Percentiles rank a stretch among this genome's conserved stretches.
Evolutionary conservation across 1,140 invertebrate genomes (phyloP).

Genomic region (Tetraneura akinire): DNA sequence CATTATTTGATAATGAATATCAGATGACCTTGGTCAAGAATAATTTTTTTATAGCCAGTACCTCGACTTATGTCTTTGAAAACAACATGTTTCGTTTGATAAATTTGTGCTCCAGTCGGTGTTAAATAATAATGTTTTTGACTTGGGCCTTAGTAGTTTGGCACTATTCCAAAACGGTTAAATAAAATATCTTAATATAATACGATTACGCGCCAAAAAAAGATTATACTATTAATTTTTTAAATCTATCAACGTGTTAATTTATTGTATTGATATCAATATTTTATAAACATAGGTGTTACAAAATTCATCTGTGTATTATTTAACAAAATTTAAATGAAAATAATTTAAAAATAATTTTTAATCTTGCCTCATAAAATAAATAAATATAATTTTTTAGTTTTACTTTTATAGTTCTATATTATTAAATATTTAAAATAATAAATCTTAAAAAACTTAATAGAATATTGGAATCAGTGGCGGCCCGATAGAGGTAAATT

Average conservation of each 20-base stretch:
- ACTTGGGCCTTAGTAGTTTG: neutral
- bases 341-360: too few species aligned
- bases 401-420: too few species aligned
- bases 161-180: constrained; percentile 22
- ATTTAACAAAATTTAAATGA: too few species aligned
- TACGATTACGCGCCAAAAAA: constrained; percentile 26
- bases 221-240: constrained; percentile 4
- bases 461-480: too few species aligned
- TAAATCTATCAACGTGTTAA: neutral
- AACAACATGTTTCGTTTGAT: constrained; percentile 11
- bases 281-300: too few species aligned
- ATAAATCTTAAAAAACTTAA: too few species aligned
- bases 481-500: too few species aligned
- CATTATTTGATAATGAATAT: constrained; percentile 30
- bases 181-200: neutral
- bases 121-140: constrained; percentile 2
- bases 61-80: neutral
- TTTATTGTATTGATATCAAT: too few species aligned
- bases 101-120: neutral
- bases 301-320: too few species aligned
- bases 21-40: constrained; percentile 23
- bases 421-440: too few species aligned
- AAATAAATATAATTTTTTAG: too few species aligned
- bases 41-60: neutral
- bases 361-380: too few species aligned